Conservation (phyloP, 2,113 vertebrate genomes). For the Pachypanchax playfairii region DNA sequence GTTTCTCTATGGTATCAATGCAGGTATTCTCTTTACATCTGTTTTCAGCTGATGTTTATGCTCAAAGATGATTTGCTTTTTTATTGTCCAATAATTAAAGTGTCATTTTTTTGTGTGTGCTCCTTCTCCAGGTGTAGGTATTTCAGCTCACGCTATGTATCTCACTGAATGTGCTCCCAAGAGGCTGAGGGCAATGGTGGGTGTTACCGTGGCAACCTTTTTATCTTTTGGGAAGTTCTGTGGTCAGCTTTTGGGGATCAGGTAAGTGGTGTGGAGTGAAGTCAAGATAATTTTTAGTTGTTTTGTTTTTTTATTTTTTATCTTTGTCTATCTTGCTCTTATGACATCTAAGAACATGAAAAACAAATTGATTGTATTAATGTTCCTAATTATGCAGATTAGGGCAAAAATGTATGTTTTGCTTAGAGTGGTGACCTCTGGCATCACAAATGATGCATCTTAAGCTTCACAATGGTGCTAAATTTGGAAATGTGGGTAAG, state of each 20-base stretch:
- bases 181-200: conserved; percentile 74
- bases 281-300: too few species aligned
- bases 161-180: conserved; percentile 80
- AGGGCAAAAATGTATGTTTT: too few species aligned
- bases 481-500: too few species aligned
- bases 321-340: too few species aligned
- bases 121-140: conserved; percentile 64
- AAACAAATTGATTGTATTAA: too few species aligned
- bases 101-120: neutral
- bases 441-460: too few species aligned
- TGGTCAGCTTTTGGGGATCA: conserved; percentile 84
- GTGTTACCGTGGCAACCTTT: conserved; percentile 74
- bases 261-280: conserved; percentile 66
- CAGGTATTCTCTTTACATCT: conserved; percentile 49
- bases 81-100: too few species aligned
- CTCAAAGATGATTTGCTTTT: neutral
- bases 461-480: too few species aligned
- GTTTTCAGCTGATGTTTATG: neutral
- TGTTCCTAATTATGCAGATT: too few species aligned
- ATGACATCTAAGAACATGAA: too few species aligned
- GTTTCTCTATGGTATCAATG: conserved; percentile 71
- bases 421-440: too few species aligned
- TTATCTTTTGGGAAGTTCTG: conserved; percentile 77
- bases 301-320: too few species aligned
- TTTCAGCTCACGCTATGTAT: conserved; percentile 77